These are phyloP conservation scores for Apteryx mantelli DNA, from an alignment of 2,113 vertebrate genomes.

Conservation along the genomic window DNA sequence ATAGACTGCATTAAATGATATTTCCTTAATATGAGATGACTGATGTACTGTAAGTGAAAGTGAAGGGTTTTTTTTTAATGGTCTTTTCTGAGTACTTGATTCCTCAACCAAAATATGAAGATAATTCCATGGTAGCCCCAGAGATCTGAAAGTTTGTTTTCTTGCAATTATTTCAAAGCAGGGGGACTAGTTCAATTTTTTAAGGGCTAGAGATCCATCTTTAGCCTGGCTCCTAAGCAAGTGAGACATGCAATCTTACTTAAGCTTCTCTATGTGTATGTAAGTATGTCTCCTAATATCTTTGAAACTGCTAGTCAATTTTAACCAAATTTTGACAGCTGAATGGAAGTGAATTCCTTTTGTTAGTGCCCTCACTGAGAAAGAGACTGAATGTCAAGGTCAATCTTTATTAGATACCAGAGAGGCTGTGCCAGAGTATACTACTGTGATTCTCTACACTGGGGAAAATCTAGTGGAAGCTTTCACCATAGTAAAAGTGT, in stretches of 20 bases:
- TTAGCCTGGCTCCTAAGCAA: not conserved
- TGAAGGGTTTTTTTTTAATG: not conserved
- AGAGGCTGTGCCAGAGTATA: not conserved
- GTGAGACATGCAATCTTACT: accelerated
- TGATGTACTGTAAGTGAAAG: not conserved
- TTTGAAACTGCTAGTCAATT: not conserved
- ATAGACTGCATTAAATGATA: not conserved
- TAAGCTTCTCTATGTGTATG: not conserved
- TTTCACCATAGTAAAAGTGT: not conserved
- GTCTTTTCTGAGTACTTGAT: not conserved
- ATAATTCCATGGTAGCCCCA: not conserved
- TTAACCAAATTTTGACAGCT: not conserved
- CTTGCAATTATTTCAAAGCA: not conserved
- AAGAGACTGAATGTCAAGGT: not conserved
- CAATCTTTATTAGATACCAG: not conserved
- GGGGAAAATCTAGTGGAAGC: not conserved
- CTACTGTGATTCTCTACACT: not conserved
- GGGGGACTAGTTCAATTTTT: not conserved
- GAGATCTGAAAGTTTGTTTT: not conserved
- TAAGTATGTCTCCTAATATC: not conserved
- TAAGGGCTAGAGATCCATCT: not conserved
- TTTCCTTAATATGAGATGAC: not conserved
- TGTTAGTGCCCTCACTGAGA: not conserved
- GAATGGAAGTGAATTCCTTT: not conserved
- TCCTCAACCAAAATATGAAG: not conserved